Evolutionary conservation across 2,113 vertebrate genomes (phyloP), one percentile per base, ranked within the genome.

Genomic region (Catharus minimus): DNA sequence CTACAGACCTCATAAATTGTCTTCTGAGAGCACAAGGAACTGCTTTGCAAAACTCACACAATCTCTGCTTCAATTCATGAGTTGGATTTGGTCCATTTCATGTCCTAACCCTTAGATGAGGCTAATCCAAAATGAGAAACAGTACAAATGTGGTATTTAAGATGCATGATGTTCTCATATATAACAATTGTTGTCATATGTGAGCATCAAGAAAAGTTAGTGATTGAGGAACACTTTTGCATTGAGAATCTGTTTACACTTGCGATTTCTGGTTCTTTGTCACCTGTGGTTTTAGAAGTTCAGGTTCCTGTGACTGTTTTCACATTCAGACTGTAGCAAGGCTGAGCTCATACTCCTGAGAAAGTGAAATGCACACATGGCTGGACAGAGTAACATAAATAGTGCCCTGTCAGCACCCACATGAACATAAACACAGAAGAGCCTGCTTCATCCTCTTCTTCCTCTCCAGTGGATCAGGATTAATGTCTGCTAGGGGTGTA

Each of bases 401-500:
- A 65, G 49, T 21, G 44, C 17, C 26, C 36, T 58, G 4, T 46
- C 28, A 57, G 36, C 22, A 41, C 5, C 10, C 19, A 7, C 13
- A 3, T 15, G 18, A 68, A 33, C 13, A 36, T 33, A 14, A 64
- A 55, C 15, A 39, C 23, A 14, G 32, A 10, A 20, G 15, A 67
- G 15, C 14, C 36, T 73, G 11, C 44, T 16, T 80, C 28, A 21
- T 17, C 26, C 5, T 76, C 15, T 36, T 81, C 27, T 67, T 72
- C 43, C 33, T 64, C 30, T 89, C 14, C 49, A 55, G 21, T 14
- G 76, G 47, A 36, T 76, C 24, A 68, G n/a, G 17, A 33, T 67
- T 72, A 19, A 62, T 30, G 26, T 79, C 32, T 55, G 0, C 38
- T 44, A 24, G 24, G 16, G 13, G 8, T 0, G 0, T 23, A 7